These are phyloP conservation scores for Macroramphosus scolopax DNA, from an alignment of 2,797 vertebrate genomes.

Conservation along the genomic window DNA sequence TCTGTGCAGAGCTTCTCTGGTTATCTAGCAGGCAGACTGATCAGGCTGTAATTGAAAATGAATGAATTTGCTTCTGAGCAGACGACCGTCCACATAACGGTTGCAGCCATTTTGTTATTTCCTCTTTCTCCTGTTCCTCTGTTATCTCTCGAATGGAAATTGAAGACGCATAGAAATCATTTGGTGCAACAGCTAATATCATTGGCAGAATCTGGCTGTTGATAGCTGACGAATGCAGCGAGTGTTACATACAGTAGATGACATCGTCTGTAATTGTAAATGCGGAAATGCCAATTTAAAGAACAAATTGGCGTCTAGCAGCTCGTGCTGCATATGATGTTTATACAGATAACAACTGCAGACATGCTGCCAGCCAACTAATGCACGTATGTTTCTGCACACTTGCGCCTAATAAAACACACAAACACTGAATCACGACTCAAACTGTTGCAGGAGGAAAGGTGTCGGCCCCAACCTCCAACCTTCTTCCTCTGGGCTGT, in stretches of 20 bases:
- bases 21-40: conserved; percentile 17
- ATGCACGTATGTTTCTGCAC: no score
- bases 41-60: conserved; percentile 30
- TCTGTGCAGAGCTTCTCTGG: no score
- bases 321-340: background rate
- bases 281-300: no score
- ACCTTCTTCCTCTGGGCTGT: background rate
- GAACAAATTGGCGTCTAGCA: no score
- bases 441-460: background rate
- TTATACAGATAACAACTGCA: background rate
- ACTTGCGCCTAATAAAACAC: no score
- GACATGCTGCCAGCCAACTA: background rate
- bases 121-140: background rate
- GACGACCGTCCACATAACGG: background rate
- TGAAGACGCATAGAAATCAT: background rate
- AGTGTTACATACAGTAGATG: no score
- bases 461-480: background rate
- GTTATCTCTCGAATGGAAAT: conserved; percentile 9
- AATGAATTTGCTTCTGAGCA: no score
- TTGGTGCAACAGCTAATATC: background rate
- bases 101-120: background rate
- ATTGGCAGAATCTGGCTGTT: no score
- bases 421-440: background rate
- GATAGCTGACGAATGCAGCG: no score
- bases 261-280: no score